Percentiles rank a stretch among this genome's conserved stretches.
phyloP scores from a whole-genome alignment of 1,140 invertebrate genomes.

The Portunus trituberculatus region DNA sequence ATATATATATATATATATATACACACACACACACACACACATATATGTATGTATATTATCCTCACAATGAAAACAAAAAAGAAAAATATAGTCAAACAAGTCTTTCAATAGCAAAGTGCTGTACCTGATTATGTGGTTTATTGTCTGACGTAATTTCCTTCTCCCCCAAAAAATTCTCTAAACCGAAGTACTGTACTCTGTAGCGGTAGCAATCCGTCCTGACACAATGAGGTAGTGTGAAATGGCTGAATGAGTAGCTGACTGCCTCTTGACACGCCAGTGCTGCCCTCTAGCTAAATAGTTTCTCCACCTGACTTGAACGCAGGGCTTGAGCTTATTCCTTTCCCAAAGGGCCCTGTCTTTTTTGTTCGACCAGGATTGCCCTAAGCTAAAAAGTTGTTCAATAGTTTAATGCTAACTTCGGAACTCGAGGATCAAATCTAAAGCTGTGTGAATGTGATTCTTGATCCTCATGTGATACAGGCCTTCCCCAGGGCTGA shows the following conservation, averaged over 20 bases:
- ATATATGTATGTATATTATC: too few species aligned
- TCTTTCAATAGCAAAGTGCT: background rate
- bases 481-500: too few species aligned
- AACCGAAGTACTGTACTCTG: background rate
- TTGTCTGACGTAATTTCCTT: background rate
- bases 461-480: too few species aligned
- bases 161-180: background rate
- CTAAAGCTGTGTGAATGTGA: too few species aligned
- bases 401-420: too few species aligned
- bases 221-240: background rate
- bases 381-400: too few species aligned
- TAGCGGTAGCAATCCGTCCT: background rate
- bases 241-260: background rate
- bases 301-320: background rate
- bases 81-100: background rate
- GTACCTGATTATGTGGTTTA: background rate
- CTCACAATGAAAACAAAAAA: too few species aligned
- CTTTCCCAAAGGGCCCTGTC: too few species aligned
- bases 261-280: slow-evolving; percentile 8
- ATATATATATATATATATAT: slow-evolving; percentile 45
- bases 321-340: too few species aligned
- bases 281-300: background rate
- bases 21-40: too few species aligned
- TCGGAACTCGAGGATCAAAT: too few species aligned
- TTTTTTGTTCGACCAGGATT: too few species aligned